phyloP scores from a whole-genome alignment of 2,797 vertebrate genomes.

The Heliangelus exortis region DNA sequence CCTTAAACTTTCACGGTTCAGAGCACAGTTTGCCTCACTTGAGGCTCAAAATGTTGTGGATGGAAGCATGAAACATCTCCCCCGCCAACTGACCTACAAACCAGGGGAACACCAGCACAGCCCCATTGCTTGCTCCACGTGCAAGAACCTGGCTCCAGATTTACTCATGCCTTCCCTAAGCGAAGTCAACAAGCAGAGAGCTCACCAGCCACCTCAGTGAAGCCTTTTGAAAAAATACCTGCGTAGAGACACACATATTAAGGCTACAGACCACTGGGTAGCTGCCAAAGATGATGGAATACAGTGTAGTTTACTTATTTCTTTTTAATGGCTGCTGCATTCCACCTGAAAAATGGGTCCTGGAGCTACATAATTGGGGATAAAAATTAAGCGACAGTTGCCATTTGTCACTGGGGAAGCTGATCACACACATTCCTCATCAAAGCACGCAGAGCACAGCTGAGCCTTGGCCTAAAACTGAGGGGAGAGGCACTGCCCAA shows the following conservation, averaged over 20 bases:
- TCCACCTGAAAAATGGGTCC: slow-evolving; percentile 82
- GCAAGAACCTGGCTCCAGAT: not conserved
- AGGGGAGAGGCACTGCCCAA: not conserved
- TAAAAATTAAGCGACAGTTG: slow-evolving; percentile 81
- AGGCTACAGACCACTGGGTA: slow-evolving; percentile 75
- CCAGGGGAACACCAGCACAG: rapidly evolving
- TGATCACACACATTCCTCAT: slow-evolving; percentile 66
- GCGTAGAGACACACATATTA: slow-evolving; percentile 63
- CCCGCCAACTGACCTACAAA: rapidly evolving
- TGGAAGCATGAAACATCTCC: not conserved
- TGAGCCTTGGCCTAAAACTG: not conserved
- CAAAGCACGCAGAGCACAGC: not conserved
- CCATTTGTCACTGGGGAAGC: slow-evolving; percentile 76
- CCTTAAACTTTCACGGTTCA: rapidly evolving
- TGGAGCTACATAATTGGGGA: slow-evolving; percentile 80
- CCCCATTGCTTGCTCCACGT: rapidly evolving
- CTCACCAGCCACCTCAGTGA: slow-evolving; percentile 2
- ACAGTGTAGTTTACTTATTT: slow-evolving; percentile 79
- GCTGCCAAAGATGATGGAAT: slow-evolving; percentile 82
- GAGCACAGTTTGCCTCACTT: not conserved
- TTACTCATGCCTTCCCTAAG: not conserved
- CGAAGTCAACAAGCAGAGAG: slow-evolving; percentile 24
- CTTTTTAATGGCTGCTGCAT: slow-evolving; percentile 80
- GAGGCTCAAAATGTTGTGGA: rapidly evolving
- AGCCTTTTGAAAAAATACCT: slow-evolving; percentile 73